Percentiles rank a stretch among this genome's conserved stretches.
Conservation (phyloP, 1,140 invertebrate genomes). For the Camponotus pennsylvanicus region DNA sequence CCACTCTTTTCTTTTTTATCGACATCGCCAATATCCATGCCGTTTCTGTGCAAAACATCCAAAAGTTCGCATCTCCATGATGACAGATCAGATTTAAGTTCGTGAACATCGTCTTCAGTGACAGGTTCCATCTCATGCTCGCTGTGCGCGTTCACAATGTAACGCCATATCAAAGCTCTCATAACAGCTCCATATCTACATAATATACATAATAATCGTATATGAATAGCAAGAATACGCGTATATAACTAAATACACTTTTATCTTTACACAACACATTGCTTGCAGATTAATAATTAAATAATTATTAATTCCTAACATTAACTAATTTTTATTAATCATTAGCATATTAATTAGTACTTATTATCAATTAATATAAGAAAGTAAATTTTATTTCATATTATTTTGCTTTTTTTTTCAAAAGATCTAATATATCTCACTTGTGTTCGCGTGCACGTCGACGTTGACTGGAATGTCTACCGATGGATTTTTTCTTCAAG, state of each 20-base stretch:
- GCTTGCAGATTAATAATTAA: neutral
- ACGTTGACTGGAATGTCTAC: conserved; percentile 88
- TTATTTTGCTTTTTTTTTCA: neutral
- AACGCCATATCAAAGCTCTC: conserved; percentile 94
- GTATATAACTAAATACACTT: neutral
- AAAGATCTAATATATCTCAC: conserved; percentile 54
- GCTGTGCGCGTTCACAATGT: conserved; percentile 92
- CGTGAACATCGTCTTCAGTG: conserved; percentile 97
- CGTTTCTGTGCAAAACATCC: conserved; percentile 93
- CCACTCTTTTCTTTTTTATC: conserved; percentile 90
- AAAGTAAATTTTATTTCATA: neutral
- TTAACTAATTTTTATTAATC: neutral
- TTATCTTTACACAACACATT: neutral
- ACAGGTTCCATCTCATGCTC: conserved; percentile 92
- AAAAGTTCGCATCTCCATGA: conserved; percentile 93
- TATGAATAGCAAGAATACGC: neutral
- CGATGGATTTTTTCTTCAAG: conserved; percentile 88
- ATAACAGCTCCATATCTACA: conserved; percentile 92
- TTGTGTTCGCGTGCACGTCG: conserved; percentile 81
- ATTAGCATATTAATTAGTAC: neutral
- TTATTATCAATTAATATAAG: no score
- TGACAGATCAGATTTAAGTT: conserved; percentile 96
- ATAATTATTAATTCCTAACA: neutral
- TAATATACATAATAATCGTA: neutral
- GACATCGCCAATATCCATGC: conserved; percentile 91